phyloP scores from a whole-genome alignment of 2,888 invertebrate genomes.

The Thereva nobilitata region DNA sequence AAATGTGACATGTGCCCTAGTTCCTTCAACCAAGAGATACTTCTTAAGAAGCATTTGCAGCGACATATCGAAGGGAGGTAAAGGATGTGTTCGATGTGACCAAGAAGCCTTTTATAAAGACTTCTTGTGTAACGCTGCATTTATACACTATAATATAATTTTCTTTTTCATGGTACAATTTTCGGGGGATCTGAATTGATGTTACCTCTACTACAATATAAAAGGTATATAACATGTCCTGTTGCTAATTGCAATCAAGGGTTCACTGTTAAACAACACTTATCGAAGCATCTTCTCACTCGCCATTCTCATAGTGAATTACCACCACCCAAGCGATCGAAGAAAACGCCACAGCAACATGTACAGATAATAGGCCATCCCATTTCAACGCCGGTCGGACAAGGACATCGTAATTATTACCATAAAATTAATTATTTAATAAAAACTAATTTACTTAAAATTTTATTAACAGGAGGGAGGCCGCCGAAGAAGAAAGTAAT shows the following conservation, averaged over 20 bases:
- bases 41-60: conserved; percentile 58
- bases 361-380: conserved; percentile 42
- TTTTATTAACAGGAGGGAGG: conserved; percentile 6
- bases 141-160: conserved; percentile 6
- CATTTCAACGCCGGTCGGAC: conserved; percentile 14
- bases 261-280: conserved; percentile 58
- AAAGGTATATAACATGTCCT: conserved; percentile 56
- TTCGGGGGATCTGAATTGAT: conserved; percentile 15
- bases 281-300: conserved; percentile 58
- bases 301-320: conserved; percentile 58
- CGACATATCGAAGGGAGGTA: conserved; percentile 58
- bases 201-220: conserved; percentile 18
- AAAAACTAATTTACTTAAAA: background rate
- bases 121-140: background rate
- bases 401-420: conserved; percentile 9
- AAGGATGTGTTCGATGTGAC: conserved; percentile 8
- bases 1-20: conserved; percentile 58
- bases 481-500: conserved; percentile 27
- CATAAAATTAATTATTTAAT: background rate
- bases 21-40: conserved; percentile 57
- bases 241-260: conserved; percentile 57
- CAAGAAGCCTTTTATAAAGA: conserved; percentile 24
- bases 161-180: conserved; percentile 34
- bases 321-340: conserved; percentile 57
- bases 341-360: conserved; percentile 50